These are phyloP conservation scores for Indicator maculatus DNA, from an alignment of 2,113 vertebrate species.

Conservation along the genomic window DNA sequence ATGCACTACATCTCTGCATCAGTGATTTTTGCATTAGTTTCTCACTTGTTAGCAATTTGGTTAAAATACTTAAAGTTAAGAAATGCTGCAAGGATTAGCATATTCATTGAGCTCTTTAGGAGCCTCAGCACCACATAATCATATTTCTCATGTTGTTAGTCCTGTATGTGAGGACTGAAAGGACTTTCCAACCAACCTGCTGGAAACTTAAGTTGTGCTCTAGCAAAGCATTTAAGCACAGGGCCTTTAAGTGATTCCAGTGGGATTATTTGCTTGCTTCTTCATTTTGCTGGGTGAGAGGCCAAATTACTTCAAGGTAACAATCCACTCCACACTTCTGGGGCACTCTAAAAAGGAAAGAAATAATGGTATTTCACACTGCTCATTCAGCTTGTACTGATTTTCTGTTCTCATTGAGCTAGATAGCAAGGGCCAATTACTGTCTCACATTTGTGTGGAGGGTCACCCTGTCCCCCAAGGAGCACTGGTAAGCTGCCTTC, in stretches of 20 bases:
- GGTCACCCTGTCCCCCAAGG: neutral
- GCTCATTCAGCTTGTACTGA: neutral
- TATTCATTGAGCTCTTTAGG: neutral
- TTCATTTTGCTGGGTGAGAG: neutral
- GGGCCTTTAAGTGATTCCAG: neutral
- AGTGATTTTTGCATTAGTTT: neutral
- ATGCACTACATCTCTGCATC: neutral
- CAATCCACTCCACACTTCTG: rapidly evolving
- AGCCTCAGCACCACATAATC: neutral
- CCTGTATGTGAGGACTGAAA: neutral
- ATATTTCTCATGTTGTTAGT: neutral
- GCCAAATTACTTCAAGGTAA: neutral
- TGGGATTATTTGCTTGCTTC: neutral
- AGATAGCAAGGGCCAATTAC: neutral
- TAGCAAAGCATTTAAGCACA: neutral
- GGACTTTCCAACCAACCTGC: neutral
- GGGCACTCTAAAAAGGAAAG: neutral
- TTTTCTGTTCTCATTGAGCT: neutral
- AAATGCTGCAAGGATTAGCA: neutral
- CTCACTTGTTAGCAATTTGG: neutral
- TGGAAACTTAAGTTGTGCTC: neutral
- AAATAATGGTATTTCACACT: neutral
- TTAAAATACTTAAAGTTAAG: neutral
- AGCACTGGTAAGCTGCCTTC: neutral
- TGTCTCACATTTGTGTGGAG: rapidly evolving